These are phyloP conservation scores for Festucalex cinctus DNA, from an alignment of 2,113 vertebrate species.

Conservation along the genomic window DNA sequence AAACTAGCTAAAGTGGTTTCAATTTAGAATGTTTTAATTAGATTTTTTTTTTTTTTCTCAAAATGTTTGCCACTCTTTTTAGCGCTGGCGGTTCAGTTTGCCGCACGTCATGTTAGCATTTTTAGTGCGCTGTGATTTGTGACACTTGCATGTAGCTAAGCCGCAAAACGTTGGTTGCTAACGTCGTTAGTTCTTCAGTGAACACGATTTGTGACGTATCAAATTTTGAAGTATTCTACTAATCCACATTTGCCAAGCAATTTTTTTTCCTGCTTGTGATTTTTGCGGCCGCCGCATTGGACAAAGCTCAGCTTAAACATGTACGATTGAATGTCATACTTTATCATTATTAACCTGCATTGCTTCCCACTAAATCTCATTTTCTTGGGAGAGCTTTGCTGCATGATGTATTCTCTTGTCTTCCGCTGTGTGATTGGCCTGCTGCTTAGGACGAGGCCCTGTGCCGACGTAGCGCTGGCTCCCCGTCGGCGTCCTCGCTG, in stretches of 20 bases:
- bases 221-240: no score
- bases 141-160: no score
- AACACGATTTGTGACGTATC: no score
- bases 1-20: background rate
- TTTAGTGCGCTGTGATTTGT: no score
- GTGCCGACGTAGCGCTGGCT: slow-evolving; percentile 86
- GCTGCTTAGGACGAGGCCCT: slow-evolving; percentile 88
- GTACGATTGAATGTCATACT: background rate
- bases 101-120: no score
- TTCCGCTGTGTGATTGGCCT: slow-evolving; percentile 68
- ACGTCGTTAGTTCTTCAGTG: no score
- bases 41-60: background rate
- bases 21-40: background rate
- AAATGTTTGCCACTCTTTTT: no score
- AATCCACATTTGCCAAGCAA: no score
- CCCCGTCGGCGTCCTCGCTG: slow-evolving; percentile 85
- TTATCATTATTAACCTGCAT: slow-evolving; percentile 28
- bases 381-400: slow-evolving; percentile 43
- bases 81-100: no score
- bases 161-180: no score
- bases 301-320: background rate
- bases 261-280: no score
- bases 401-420: slow-evolving; percentile 61
- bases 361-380: slow-evolving; percentile 34
- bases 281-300: background rate